A percentile compares a stretch with the other conserved stretches of the same genome.
These are phyloP conservation scores for Pteruthius melanotis DNA, from an alignment of 2,113 vertebrate genomes.

Conservation along the genomic window DNA sequence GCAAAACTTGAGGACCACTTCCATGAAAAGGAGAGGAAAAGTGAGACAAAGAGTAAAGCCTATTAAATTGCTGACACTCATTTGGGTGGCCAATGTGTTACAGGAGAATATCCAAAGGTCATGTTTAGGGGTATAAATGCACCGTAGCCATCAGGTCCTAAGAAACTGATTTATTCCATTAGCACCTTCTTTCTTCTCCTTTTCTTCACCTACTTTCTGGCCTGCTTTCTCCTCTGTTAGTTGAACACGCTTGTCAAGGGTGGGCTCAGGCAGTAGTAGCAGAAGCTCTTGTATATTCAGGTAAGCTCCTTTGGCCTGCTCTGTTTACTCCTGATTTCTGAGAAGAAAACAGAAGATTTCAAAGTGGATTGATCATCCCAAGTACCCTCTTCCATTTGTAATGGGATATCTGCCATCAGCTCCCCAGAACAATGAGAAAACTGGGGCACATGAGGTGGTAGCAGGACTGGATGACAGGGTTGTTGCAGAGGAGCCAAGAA, in stretches of 20 bases:
- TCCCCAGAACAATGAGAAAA: background rate
- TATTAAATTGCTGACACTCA: background rate
- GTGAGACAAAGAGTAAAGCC: background rate
- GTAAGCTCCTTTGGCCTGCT: background rate
- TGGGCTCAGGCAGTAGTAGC: background rate
- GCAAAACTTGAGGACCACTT: background rate
- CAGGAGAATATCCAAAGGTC: background rate
- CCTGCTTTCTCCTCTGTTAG: background rate
- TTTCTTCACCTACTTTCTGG: background rate
- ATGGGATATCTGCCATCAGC: background rate
- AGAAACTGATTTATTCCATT: background rate
- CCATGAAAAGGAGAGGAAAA: background rate
- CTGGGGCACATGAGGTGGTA: rapidly evolving
- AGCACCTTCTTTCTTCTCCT: background rate
- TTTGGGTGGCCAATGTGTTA: rapidly evolving
- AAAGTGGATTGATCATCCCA: background rate
- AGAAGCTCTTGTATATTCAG: background rate
- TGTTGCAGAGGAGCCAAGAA: background rate
- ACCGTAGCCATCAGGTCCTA: background rate
- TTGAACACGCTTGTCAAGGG: background rate
- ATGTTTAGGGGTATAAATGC: background rate
- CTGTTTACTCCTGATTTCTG: background rate
- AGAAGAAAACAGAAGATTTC: background rate
- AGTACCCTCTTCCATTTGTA: rapidly evolving
- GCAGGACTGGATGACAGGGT: background rate